Conservation (phyloP, 1,140 invertebrate genomes). For the Cyrtorhinus lividipennis region DNA sequence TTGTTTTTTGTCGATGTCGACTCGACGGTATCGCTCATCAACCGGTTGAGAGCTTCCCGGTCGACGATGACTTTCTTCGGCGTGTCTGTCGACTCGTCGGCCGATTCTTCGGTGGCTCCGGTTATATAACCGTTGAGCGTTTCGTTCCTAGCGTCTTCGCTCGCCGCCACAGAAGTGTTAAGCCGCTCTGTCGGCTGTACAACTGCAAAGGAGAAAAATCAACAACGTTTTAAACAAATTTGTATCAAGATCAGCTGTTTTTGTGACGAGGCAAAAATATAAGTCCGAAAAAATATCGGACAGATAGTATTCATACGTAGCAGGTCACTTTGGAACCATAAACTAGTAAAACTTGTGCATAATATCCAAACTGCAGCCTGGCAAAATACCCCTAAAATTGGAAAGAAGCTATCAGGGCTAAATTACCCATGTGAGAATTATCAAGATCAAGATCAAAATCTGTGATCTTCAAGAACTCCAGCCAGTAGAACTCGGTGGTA, state of each 20-base stretch:
- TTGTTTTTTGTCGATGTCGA: background rate
- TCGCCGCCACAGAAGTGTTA: background rate
- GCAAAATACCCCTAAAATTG: too few species aligned
- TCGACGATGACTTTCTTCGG: background rate
- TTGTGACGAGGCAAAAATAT: too few species aligned
- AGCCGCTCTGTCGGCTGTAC: too few species aligned
- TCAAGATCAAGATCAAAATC: too few species aligned
- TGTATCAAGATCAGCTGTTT: background rate
- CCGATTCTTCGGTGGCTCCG: background rate
- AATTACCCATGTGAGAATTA: too few species aligned
- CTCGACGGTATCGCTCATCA: background rate
- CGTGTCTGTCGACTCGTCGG: background rate
- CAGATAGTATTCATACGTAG: background rate
- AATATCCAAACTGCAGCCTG: too few species aligned
- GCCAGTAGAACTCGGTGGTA: too few species aligned
- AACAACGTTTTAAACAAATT: background rate
- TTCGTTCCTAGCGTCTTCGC: background rate
- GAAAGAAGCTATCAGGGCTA: too few species aligned
- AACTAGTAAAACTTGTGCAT: background rate
- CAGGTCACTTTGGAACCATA: background rate
- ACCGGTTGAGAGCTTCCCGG: background rate
- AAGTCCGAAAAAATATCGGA: background rate
- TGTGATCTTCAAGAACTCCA: too few species aligned
- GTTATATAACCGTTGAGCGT: background rate
- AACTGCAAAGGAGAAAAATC: too few species aligned